Evolutionary conservation across 2,797 vertebrate genomes (phyloP).

Genomic region (Leptatherina wallacei): DNA sequence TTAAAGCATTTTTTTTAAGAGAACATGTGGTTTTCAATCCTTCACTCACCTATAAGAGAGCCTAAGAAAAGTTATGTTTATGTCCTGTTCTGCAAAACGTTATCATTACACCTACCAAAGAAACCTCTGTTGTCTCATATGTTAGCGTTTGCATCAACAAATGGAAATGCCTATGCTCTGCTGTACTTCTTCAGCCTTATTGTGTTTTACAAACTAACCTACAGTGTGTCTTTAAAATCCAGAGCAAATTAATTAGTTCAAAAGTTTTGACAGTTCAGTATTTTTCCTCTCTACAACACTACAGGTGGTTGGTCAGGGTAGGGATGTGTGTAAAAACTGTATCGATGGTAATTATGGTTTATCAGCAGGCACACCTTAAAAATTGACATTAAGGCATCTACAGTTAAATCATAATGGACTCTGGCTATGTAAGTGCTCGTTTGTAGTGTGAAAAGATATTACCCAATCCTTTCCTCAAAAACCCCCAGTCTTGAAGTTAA

Average conservation of each 20-base stretch:
- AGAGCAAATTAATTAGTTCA: constrained; percentile 17
- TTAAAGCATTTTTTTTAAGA: constrained; percentile 48
- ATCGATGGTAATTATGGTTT: neutral
- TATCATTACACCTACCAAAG: constrained; percentile 76
- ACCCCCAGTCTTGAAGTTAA: constrained; percentile 8
- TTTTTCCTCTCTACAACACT: constrained; percentile 13
- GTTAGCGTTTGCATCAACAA: constrained; percentile 51
- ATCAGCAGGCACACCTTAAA: constrained; percentile 6
- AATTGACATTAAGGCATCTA: constrained; percentile 17
- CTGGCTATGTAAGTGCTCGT: neutral
- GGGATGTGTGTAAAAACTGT: neutral
- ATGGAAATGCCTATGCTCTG: constrained; percentile 47
- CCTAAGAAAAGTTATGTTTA: constrained; percentile 62
- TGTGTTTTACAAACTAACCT: constrained; percentile 46
- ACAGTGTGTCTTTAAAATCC: constrained; percentile 31
- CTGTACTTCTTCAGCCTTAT: constrained; percentile 61
- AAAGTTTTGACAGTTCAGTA: constrained; percentile 15
- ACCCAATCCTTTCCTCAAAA: constrained; percentile 1
- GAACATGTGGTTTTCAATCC: constrained; percentile 41
- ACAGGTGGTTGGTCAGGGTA: constrained; percentile 13
- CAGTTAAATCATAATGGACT: neutral
- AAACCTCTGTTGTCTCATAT: constrained; percentile 66
- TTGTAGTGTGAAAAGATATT: constrained; percentile 11
- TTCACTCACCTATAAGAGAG: constrained; percentile 36
- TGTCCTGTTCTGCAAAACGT: constrained; percentile 42